Evolutionary conservation across 1,140 invertebrate genomes (phyloP).

Genomic region (Diorhabda elongata): DNA sequence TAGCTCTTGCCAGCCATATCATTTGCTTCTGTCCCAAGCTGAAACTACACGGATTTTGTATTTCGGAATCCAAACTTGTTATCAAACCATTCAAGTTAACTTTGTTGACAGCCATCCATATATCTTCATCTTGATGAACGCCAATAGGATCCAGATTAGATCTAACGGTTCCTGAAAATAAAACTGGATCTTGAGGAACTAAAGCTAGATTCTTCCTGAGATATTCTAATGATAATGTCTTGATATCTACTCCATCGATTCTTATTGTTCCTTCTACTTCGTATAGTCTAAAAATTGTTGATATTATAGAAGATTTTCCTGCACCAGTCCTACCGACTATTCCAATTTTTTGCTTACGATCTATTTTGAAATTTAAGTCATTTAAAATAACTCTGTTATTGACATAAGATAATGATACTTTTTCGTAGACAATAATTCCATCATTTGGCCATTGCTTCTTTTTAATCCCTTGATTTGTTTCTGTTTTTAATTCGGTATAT

Average conservation of each 20-base stretch:
- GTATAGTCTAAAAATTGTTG: slow-evolving; percentile 63
- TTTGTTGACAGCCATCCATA: slow-evolving; percentile 41
- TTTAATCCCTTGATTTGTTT: slow-evolving; percentile 45
- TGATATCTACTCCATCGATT: slow-evolving; percentile 58
- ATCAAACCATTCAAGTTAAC: slow-evolving; percentile 25
- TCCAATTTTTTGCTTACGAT: slow-evolving; percentile 61
- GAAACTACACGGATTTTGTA: slow-evolving; percentile 66
- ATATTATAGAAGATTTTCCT: slow-evolving; percentile 77
- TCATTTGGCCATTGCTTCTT: slow-evolving; percentile 67
- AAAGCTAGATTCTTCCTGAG: slow-evolving; percentile 63
- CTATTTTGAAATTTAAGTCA: slow-evolving; percentile 62
- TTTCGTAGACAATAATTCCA: slow-evolving; percentile 65
- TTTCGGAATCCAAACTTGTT: slow-evolving; percentile 37
- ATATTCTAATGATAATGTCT: slow-evolving; percentile 62
- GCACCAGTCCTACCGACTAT: slow-evolving; percentile 78
- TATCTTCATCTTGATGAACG: slow-evolving; percentile 44
- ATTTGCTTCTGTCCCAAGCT: slow-evolving; percentile 76
- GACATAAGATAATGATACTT: slow-evolving; percentile 63
- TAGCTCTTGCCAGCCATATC: slow-evolving; percentile 71
- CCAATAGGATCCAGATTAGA: slow-evolving; percentile 63
- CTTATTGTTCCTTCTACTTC: slow-evolving; percentile 52
- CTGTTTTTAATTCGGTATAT: slow-evolving; percentile 52
- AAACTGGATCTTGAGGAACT: slow-evolving; percentile 60
- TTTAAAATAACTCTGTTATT: slow-evolving; percentile 61
- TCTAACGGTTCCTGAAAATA: slow-evolving; percentile 57